Evolutionary conservation across 64 coral and sea anemone species (phyloP).

Genomic region (Stichodactyla helianthus): DNA sequence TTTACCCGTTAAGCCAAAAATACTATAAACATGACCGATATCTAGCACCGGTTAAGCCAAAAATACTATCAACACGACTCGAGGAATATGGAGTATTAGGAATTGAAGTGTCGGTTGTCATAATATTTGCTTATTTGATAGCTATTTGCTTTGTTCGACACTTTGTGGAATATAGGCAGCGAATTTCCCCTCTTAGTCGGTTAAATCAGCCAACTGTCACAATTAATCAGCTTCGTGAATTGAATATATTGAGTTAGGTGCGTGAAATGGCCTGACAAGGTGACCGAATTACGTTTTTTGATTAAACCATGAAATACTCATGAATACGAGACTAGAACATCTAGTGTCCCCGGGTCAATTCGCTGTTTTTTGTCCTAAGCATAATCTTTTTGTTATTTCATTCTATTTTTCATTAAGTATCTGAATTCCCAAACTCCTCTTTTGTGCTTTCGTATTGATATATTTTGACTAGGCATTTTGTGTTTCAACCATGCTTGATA

Average conservation of each 20-base stretch:
- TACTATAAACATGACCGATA: not conserved
- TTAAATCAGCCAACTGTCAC: not conserved
- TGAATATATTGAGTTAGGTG: not conserved
- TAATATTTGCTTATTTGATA: constrained; percentile 8
- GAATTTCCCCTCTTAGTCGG: not conserved
- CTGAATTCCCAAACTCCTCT: not conserved
- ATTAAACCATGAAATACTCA: no score
- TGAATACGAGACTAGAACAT: no score
- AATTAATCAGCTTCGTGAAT: not conserved
- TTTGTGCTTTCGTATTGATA: not conserved
- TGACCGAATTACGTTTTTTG: not conserved
- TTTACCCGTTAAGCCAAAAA: constrained; percentile 3
- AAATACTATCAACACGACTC: not conserved
- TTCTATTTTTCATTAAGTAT: not conserved
- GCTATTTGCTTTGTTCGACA: constrained; percentile 8
- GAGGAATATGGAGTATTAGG: not conserved
- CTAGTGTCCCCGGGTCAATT: not conserved
- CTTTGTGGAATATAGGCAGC: not conserved
- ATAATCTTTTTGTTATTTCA: not conserved
- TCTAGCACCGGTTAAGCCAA: not conserved
- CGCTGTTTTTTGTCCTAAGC: not conserved
- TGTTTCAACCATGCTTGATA: not conserved
- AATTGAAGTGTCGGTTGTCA: not conserved
- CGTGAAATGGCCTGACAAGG: not conserved
- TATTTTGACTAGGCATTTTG: not conserved